Base-by-base conservation (phyloP, 2,888 invertebrate genomes). In the Oscheius sp. region DNA sequence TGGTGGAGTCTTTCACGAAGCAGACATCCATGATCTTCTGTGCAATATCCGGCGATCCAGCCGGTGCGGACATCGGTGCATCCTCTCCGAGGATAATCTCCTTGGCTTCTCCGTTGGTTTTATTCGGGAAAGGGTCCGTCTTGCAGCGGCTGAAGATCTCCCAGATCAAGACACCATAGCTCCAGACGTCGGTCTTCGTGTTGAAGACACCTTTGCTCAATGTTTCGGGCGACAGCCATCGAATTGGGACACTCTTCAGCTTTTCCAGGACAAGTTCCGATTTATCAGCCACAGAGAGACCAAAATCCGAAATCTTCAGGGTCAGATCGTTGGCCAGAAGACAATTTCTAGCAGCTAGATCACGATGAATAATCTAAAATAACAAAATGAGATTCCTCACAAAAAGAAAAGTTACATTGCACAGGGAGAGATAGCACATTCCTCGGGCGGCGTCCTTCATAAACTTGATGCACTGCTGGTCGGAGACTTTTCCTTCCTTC, bases 181-280 rank as follows among this genome's bases (percentile, higher is more conserved):
- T 73, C 82, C 82, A 83, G 5, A 83, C 81, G 66, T 83, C 83
- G 6, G 81, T 74, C 43, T 83, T 84, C n/a, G 81, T 76, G 7
- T 79, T 75, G 76, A 82, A 84, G 5, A 76, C 70, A n/a, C 78
- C 76, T 41, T 56, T 61, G 7, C 70, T 55, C 2, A 84, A 61
- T 0, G 82, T 81, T 69, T 84, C 84, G 29, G 84, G 84, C 7
- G 82, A 71, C n/a, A 84, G 73, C 83, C 84, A 84, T n/a, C 78
- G 16, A 55, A 82, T 72, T 29, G 84, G 84, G 52, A 83, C 77
- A 43, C 61, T 61, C 59, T 83, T 84, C 69, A 82, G 75, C 23
- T 72, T 59, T 12, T 76, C 75, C 29, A 83, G 23, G 45, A 79
- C 81, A 13, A 82, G 58, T 21, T 76, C 80, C 7, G 53, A 43